Percentiles rank a stretch among this genome's conserved stretches.
phyloP scores from a whole-genome alignment of 2,113 vertebrate species.

The Cygnus atratus region DNA sequence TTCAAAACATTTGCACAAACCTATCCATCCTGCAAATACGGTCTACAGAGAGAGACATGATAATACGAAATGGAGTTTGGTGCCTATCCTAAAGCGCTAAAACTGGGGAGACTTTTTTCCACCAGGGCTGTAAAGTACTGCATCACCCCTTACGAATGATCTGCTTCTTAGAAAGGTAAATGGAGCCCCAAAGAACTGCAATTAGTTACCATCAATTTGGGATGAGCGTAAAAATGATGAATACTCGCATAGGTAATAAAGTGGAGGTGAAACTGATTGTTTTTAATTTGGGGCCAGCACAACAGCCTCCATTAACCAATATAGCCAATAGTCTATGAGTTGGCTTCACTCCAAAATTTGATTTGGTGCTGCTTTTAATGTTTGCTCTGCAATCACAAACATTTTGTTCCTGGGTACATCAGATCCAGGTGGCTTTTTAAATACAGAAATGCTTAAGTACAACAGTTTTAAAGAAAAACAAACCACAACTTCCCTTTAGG shows the following conservation, averaged over 20 bases:
- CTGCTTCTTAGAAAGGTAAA: neutral
- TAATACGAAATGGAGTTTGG: neutral
- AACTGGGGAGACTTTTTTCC: neutral
- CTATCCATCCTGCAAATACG: neutral
- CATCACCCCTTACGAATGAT: neutral
- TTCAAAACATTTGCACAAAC: neutral
- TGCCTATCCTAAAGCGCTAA: neutral
- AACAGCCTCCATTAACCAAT: neutral
- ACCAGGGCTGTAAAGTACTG: neutral
- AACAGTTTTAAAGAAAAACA: neutral
- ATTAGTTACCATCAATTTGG: neutral
- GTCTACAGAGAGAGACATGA: neutral
- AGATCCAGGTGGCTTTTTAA: neutral
- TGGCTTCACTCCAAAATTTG: neutral
- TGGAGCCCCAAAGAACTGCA: neutral
- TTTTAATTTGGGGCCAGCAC: neutral
- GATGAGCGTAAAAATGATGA: neutral
- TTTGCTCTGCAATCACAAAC: constrained; percentile 9
- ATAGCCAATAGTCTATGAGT: neutral
- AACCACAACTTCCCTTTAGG: neutral
- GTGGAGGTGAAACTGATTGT: neutral
- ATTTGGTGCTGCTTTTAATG: neutral
- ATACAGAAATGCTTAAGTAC: neutral
- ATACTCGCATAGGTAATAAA: neutral
- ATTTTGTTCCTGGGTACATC: neutral